Evolutionary conservation across 30 jellyfish, hydroid and myxozoan species (phyloP).

Genomic region (Hydractinia echinata): DNA sequence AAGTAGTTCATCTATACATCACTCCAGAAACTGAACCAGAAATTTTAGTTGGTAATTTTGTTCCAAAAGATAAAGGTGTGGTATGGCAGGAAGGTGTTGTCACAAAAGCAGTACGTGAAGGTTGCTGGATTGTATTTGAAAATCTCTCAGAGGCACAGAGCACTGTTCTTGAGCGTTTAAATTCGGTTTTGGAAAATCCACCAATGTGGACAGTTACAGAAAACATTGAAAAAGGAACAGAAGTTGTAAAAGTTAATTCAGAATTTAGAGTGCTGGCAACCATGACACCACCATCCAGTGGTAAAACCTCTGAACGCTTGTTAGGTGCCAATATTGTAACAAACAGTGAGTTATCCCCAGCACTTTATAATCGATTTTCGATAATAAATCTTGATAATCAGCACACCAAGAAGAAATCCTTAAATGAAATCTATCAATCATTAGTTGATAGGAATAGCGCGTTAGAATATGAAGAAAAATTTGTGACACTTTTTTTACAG

Average conservation of each 20-base stretch:
- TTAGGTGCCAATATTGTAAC: conserved; percentile 20
- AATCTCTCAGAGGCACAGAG: conserved; percentile 13
- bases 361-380: conserved; percentile 3
- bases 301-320: conserved; percentile 22
- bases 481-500: background rate
- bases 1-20: background rate
- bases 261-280: conserved; percentile 15
- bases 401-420: background rate
- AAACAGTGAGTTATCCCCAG: conserved; percentile 7
- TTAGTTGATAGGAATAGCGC: background rate
- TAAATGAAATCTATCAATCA: background rate
- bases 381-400: background rate
- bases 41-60: background rate
- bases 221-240: background rate
- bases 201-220: conserved; percentile 15
- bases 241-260: background rate
- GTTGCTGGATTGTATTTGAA: conserved; percentile 11
- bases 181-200: conserved; percentile 14
- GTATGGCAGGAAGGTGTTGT: conserved; percentile 19
- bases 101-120: background rate
- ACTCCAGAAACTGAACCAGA: conserved; percentile 26
- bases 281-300: conserved; percentile 21
- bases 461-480: too few species aligned
- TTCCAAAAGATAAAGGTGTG: conserved; percentile 17
- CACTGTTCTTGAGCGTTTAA: conserved; percentile 9